Base-by-base conservation (phyloP, 2,113 vertebrate species). In the Pycnonotus jocosus region DNA sequence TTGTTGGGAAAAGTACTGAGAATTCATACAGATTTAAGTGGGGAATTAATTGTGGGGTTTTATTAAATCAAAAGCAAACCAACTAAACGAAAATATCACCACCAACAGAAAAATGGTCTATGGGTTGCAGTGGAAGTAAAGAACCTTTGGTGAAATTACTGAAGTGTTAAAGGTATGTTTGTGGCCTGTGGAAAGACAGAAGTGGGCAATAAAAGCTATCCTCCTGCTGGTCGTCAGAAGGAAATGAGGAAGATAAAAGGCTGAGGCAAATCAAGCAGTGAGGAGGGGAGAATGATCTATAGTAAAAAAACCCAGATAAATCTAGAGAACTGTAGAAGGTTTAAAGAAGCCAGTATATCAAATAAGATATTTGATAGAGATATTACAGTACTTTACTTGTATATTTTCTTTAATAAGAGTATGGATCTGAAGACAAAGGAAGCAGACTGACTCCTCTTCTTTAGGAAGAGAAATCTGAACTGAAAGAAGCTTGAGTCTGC, bases 21-120 rank as follows among this genome's bases (percentile, higher is more conserved):
- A 73, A 68, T 56, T 54, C 16, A 11, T 51, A 28, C 3, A 35
- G 24, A 25, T 86, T 82, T 22, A 62, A 65, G 16, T 40, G 38
- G 17, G 10, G 6, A 54, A 56, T 37, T 73, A 40, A 30, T 19
- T 47, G 19, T 21, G 14, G 5, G 0, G 0, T 0, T 11, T 8
- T 8, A 35, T 8, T 27, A 5, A 40, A 25, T 38, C 37, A 56
- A 40, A 65, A 56, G 18, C 30, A 35, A 70, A 50, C 6, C 25
- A 66, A 44, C 11, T 40, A 60, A 83, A 51, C 1, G 3, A 71
- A 74, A 90, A 53, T 57, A 21, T 40, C 10, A 28, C 28, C 58
- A 37, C 8, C 17, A 42, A 4, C 4, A 60, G 35, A 74, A 76
- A 83, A 28, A 6, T 35, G 24, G 8, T 81, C 21, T 2, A 1